phyloP scores from a whole-genome alignment of 1,140 invertebrate species.

The Rhagoletis zephyria region DNA sequence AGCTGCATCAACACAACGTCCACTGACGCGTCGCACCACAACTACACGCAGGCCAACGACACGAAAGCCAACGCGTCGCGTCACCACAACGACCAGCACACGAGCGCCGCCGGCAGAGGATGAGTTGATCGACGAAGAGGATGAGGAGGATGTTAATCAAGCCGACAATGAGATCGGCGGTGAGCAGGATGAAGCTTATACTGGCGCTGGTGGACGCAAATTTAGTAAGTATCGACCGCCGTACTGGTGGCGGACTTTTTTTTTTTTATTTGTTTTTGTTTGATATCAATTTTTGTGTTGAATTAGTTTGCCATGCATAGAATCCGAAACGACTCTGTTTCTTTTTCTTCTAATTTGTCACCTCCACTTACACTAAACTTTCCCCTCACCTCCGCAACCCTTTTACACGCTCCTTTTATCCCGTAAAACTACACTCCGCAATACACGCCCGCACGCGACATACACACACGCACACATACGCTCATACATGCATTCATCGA shows the following conservation, averaged over 20 bases:
- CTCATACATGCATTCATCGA: neutral
- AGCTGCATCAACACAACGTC: slow-evolving; percentile 57
- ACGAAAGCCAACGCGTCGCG: slow-evolving; percentile 71
- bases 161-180: slow-evolving; percentile 74
- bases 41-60: slow-evolving; percentile 73
- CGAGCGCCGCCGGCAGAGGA: slow-evolving; percentile 63
- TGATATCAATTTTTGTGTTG: slow-evolving; percentile 14
- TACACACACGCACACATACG: slow-evolving; percentile 3
- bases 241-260: neutral
- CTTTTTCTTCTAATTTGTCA: slow-evolving; percentile 52
- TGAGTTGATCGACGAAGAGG: slow-evolving; percentile 71
- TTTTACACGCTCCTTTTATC: neutral
- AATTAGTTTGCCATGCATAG: slow-evolving; percentile 51
- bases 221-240: slow-evolving; percentile 76
- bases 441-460: slow-evolving; percentile 41
- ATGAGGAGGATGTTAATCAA: slow-evolving; percentile 75
- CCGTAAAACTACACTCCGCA: neutral
- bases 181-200: slow-evolving; percentile 74
- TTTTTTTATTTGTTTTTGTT: slow-evolving; percentile 24
- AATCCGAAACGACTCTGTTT: slow-evolving; percentile 53
- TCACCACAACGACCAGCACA: slow-evolving; percentile 63
- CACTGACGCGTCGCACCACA: slow-evolving; percentile 55
- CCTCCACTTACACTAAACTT: slow-evolving; percentile 49
- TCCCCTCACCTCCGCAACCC: neutral
- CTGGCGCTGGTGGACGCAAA: slow-evolving; percentile 70